A percentile compares a stretch with the other conserved stretches of the same genome.
Evolutionary conservation across 2,888 invertebrate species (phyloP).

Genomic region (Diaprepes abbreviatus): DNA sequence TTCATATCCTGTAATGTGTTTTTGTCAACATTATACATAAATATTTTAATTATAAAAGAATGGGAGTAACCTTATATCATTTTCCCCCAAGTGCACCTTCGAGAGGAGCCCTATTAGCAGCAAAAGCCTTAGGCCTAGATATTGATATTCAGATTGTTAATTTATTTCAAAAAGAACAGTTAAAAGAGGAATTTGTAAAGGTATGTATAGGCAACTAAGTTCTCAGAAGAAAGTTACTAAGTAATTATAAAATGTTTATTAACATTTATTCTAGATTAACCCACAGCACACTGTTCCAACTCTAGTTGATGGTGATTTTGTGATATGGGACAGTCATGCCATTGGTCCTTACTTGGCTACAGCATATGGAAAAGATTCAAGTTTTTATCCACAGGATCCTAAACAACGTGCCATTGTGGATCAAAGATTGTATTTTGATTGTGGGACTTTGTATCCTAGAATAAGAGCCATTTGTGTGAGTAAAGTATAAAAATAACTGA

Average conservation of each 20-base stretch:
- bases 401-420: slow-evolving; percentile 73
- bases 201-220: too few relatives aligned
- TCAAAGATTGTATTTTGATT: slow-evolving; percentile 75
- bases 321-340: slow-evolving; percentile 78
- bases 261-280: slow-evolving; percentile 72
- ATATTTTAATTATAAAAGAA: too few relatives aligned
- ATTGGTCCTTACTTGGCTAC: slow-evolving; percentile 75
- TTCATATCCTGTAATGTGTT: too few relatives aligned
- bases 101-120: slow-evolving; percentile 73
- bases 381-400: slow-evolving; percentile 74
- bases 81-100: slow-evolving; percentile 75
- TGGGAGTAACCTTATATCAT: slow-evolving; percentile 73
- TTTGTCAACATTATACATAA: too few relatives aligned
- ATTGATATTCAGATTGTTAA: slow-evolving; percentile 70
- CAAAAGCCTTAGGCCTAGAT: slow-evolving; percentile 72
- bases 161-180: slow-evolving; percentile 73
- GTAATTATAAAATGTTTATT: too few relatives aligned
- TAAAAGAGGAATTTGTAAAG: slow-evolving; percentile 70
- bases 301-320: slow-evolving; percentile 76
- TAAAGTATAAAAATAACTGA: too few relatives aligned
- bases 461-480: slow-evolving; percentile 65
- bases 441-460: slow-evolving; percentile 74
- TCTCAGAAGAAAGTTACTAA: too few relatives aligned
- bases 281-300: slow-evolving; percentile 80
- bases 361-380: slow-evolving; percentile 72